Conservation (phyloP, 2,797 vertebrate species). For the Anolis apletophallus region DNA sequence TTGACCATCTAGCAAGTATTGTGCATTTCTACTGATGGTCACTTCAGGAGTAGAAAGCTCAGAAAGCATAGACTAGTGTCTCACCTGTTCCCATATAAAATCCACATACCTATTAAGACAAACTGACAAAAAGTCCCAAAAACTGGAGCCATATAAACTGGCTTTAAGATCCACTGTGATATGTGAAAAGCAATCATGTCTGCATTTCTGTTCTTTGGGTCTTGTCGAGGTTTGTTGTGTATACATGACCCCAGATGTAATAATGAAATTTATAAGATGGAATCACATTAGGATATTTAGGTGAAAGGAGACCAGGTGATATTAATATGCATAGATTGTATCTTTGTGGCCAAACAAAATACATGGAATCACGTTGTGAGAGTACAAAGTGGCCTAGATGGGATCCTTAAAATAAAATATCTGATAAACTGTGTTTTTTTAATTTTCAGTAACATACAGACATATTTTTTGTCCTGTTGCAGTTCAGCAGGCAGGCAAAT, state of each 20-base stretch:
- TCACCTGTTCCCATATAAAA: rapidly evolving
- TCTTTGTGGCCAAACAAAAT: background rate
- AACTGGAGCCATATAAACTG: background rate
- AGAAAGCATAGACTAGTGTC: background rate
- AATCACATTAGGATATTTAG: background rate
- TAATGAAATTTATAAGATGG: slow-evolving; percentile 40
- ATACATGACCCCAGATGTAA: slow-evolving; percentile 48
- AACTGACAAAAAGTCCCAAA: slow-evolving; percentile 6
- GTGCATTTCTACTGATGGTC: too few relatives aligned
- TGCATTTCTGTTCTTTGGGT: slow-evolving; percentile 14
- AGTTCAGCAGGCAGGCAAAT: background rate
- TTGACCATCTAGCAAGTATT: background rate
- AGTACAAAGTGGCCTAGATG: slow-evolving; percentile 9
- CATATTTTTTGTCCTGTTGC: background rate
- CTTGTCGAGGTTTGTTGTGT: background rate
- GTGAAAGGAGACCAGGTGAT: background rate
- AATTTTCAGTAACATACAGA: slow-evolving; percentile 20
- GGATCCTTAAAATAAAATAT: slow-evolving; percentile 15
- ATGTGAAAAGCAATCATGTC: slow-evolving; percentile 20
- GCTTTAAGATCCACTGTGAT: background rate
- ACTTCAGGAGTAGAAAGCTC: background rate
- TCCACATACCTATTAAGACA: slow-evolving; percentile 31
- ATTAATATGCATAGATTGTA: background rate
- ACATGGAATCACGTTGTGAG: background rate
- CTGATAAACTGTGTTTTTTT: slow-evolving; percentile 10